Base-by-base conservation (phyloP, 2,113 vertebrate genomes). In the Cardinalis cardinalis region DNA sequence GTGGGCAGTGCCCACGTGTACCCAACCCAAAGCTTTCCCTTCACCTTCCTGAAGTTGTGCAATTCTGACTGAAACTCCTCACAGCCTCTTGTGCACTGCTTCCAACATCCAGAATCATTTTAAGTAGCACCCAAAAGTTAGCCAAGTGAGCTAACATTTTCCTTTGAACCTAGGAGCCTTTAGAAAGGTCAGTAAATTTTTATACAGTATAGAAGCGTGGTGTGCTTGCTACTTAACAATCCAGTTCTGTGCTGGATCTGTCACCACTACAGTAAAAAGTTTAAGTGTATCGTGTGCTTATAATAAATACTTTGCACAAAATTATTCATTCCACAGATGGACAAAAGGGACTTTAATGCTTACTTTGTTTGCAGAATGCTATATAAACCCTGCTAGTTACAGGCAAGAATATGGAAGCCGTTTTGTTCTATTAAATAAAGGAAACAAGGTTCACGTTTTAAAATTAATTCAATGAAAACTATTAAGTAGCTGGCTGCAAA, bases 401-500 rank as follows among this genome's bases (percentile, higher is more conserved):
- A 68, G 84, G 90, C 92, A 95, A 95, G 96, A 97, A 96, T 94
- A 96, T 98, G 97, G 96, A 98, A 97, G 95, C 96, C 11, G 68
- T 97, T 97, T 97, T 96, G 92, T 97, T 96, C 96, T 94, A 96
- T 97, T 97, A 97, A 97, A 97, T 95, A 97, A 97, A 97, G 95
- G 94, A 97, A 97, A 97, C 96, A 97, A 97, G 91, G 95, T 95
- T 96, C 93, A 95, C 58, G 61, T 97, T 97, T 98, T 97, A 89
- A 97, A 97, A 98, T 97, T 97, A 97, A 97, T 96, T 97, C 96
- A 97, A 94, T 96, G 95, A 97, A 97, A 97, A 95, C 93, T 96
- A 96, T 96, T 97, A 97, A 97, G 94, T 84, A 96, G 92, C 91
- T 97, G 95, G 96, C 95, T 48, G 91, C 83, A 88, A 97, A 97